Evolutionary conservation across 2,888 invertebrate species (phyloP).

Genomic region (Sarcophaga caerulescens): DNA sequence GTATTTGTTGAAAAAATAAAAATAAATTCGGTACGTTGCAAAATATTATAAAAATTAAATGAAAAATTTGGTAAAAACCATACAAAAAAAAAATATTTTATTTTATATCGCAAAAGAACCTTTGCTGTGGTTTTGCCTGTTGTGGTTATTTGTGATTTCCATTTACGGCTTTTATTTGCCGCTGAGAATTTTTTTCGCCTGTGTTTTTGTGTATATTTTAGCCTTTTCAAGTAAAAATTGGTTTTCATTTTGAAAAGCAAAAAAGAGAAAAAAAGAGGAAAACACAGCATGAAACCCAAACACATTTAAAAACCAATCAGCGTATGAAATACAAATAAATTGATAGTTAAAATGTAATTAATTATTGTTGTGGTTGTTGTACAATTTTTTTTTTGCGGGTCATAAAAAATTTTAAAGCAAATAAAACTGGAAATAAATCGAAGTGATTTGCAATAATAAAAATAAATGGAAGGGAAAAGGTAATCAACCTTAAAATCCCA

Average conservation of each 20-base stretch:
- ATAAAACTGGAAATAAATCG: too few species aligned
- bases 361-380: constrained; percentile 58
- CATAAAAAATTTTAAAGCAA: not conserved
- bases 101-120: constrained; percentile 30
- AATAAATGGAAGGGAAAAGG: not conserved
- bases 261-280: too few species aligned
- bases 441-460: too few species aligned
- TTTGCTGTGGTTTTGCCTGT: constrained; percentile 68
- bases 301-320: constrained; percentile 36
- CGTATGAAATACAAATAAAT: constrained; percentile 56
- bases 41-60: not conserved
- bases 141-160: constrained; percentile 58
- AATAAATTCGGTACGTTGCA: not conserved
- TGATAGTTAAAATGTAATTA: constrained; percentile 68
- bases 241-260: not conserved
- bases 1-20: not conserved
- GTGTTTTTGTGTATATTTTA: not conserved
- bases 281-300: too few species aligned
- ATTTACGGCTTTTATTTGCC: constrained; percentile 21
- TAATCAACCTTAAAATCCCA: not conserved
- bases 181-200: constrained; percentile 18
- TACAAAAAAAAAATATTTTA: constrained; percentile 5
- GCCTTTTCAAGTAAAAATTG: not conserved
- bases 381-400: constrained; percentile 9
- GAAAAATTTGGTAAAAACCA: not conserved